phyloP scores from a whole-genome alignment of 2,113 vertebrate genomes.

The Epinephelus cyanopodus region DNA sequence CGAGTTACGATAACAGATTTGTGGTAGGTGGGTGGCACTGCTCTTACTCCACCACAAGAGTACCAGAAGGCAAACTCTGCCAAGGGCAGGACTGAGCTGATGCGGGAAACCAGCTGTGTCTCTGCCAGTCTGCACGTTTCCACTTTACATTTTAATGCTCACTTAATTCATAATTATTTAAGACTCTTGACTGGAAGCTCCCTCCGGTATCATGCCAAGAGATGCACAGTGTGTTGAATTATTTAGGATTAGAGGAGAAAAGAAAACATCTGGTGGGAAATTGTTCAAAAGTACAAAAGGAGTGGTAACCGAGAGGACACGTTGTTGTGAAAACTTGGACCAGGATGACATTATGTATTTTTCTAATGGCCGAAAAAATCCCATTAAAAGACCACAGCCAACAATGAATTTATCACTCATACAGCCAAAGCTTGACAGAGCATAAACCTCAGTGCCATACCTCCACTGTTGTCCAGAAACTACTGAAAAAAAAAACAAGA shows the following conservation, averaged over 20 bases:
- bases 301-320: not conserved
- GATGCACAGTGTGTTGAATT: constrained; percentile 3
- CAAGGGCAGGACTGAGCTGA: not conserved
- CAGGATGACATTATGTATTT: not conserved
- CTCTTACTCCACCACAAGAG: constrained; percentile 18
- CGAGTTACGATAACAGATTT: constrained; percentile 54
- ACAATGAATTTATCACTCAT: not conserved
- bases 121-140: constrained; percentile 25
- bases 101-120: constrained; percentile 27
- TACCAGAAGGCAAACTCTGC: constrained; percentile 24
- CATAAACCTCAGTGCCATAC: not conserved
- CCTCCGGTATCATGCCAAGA: constrained; percentile 3
- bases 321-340: too few relatives aligned
- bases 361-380: too few relatives aligned
- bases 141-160: constrained; percentile 23
- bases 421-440: not conserved
- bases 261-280: constrained; percentile 37
- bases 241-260: constrained; percentile 28
- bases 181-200: constrained; percentile 1
- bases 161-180: constrained; percentile 19
- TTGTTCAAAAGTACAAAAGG: constrained; percentile 21
- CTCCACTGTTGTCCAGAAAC: not conserved
- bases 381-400: not conserved
- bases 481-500: not conserved
- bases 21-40: constrained; percentile 37